Conservation (phyloP, 2,797 vertebrate genomes). For the Gallinago solitaria region DNA sequence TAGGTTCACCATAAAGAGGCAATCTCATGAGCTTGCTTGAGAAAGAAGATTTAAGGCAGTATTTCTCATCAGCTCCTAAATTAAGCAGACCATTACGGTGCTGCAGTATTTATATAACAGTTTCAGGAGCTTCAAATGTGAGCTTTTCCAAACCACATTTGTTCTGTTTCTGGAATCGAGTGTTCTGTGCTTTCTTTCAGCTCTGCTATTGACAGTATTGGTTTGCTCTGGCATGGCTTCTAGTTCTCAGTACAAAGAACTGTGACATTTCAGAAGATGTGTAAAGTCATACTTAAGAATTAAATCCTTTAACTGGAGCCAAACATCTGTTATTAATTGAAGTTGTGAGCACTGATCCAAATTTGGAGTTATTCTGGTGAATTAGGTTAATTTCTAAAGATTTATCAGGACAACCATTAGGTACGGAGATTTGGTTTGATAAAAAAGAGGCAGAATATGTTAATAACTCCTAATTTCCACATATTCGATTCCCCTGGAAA, state of each 20-base stretch:
- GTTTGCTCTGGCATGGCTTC: conserved; percentile 34
- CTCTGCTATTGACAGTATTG: conserved; percentile 28
- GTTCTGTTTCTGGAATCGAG: conserved; percentile 13
- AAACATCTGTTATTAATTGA: conserved; percentile 54
- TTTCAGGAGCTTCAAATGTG: neutral
- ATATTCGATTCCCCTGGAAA: neutral
- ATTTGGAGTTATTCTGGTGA: conserved; percentile 38
- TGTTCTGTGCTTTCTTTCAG: conserved; percentile 36
- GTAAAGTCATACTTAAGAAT: conserved; percentile 6
- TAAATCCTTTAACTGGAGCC: conserved; percentile 15
- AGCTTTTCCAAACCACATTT: conserved; percentile 3
- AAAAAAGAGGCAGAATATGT: neutral
- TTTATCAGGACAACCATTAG: neutral
- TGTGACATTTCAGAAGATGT: conserved; percentile 53
- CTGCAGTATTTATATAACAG: neutral
- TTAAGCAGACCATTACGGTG: neutral
- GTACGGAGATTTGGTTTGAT: neutral
- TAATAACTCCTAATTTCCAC: neutral
- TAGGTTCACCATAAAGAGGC: neutral
- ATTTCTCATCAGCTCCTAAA: conserved; percentile 3
- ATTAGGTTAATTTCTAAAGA: conserved; percentile 35
- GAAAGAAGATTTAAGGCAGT: neutral
- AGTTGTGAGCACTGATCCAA: conserved; percentile 29
- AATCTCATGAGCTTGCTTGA: neutral
- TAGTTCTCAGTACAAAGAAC: conserved; percentile 42